phyloP scores from a whole-genome alignment of 2,888 invertebrate species.

The Laspeyria flexula region DNA sequence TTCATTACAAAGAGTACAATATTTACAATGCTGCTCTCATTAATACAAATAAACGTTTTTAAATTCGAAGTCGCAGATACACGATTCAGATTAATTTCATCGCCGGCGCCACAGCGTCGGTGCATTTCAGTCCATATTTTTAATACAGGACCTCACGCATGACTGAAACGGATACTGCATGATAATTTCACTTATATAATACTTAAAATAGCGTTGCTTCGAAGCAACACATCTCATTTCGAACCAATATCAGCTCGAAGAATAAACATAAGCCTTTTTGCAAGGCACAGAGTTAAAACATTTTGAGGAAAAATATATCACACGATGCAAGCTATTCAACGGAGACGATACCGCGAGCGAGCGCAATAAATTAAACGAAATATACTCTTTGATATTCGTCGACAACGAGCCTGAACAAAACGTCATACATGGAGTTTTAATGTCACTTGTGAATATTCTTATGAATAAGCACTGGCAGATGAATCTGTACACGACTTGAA shows the following conservation, averaged over 20 bases:
- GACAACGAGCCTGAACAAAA: conserved; percentile 72
- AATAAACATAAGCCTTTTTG: conserved; percentile 44
- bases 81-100: conserved; percentile 67
- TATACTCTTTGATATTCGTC: conserved; percentile 70
- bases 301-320: conserved; percentile 62
- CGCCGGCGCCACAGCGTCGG: conserved; percentile 69
- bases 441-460: conserved; percentile 74
- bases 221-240: conserved; percentile 44
- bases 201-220: conserved; percentile 34
- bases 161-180: conserved; percentile 32
- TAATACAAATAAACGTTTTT: conserved; percentile 58
- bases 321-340: conserved; percentile 58
- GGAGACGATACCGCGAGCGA: conserved; percentile 55
- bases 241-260: conserved; percentile 52
- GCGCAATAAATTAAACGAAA: conserved; percentile 72
- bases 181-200: conserved; percentile 27
- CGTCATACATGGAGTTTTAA: conserved; percentile 76
- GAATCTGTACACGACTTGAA: conserved; percentile 82
- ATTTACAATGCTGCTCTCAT: conserved; percentile 50
- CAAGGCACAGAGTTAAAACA: conserved; percentile 43
- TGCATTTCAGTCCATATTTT: conserved; percentile 70
- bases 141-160: conserved; percentile 72
- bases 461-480: conserved; percentile 75
- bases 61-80: conserved; percentile 62
- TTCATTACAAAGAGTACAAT: conserved; percentile 42